Evolutionary conservation across 2,113 vertebrate species (phyloP).

Genomic region (Collichthys lucidus): DNA sequence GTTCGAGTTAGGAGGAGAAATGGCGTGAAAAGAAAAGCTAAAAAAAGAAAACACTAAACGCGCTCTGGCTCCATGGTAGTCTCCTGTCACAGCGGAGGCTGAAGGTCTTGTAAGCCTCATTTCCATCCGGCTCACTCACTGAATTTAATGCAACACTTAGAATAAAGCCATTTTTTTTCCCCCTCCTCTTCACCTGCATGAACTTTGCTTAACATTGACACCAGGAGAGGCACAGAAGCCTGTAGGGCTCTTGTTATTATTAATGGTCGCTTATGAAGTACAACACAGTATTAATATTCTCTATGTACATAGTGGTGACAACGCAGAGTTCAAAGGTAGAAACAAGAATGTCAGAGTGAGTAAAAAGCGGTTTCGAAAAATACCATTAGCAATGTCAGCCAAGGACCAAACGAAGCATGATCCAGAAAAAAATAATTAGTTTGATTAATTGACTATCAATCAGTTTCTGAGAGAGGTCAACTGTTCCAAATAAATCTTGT

Average conservation of each 20-base stretch:
- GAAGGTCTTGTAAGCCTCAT: conserved; percentile 64
- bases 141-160: conserved; percentile 64
- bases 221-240: conserved; percentile 28
- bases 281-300: not conserved
- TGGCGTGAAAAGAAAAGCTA: conserved; percentile 72
- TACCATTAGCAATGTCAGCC: not conserved
- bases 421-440: conserved; percentile 20
- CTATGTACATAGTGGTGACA: not conserved
- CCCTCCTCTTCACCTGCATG: conserved; percentile 12
- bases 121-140: conserved; percentile 57
- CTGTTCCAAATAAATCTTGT: conserved; percentile 8
- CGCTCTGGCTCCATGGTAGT: conserved; percentile 63
- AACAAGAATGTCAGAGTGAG: conserved; percentile 4
- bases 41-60: conserved; percentile 42
- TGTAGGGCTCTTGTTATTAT: not conserved
- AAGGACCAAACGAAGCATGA: not conserved
- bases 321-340: not conserved
- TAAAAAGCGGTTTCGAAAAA: not conserved
- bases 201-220: conserved; percentile 40
- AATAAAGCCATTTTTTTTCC: conserved; percentile 45
- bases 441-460: conserved; percentile 30
- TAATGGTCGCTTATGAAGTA: not conserved
- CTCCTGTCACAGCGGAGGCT: conserved; percentile 68
- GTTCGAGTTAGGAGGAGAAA: conserved; percentile 79
- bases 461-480: not conserved